Base-by-base conservation (phyloP, 2,888 invertebrate genomes). In the Anthophora plumipes region DNA sequence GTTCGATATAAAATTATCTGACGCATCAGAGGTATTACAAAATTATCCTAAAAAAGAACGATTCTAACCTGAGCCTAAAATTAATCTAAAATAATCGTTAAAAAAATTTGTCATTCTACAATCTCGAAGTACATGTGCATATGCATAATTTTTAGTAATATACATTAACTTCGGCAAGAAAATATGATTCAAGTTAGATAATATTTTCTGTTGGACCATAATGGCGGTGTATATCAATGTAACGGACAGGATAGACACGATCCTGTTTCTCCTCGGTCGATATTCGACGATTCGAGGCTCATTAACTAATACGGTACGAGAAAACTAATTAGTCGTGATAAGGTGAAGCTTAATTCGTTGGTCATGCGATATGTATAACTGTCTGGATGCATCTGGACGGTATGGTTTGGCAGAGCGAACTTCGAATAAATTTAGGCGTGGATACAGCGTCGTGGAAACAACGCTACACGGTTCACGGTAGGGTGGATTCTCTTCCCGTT, bases 401-500 rank as follows among this genome's bases (percentile, higher is more conserved):
- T n/a, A n/a, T n/a, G 11, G 7, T 20, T 37, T 12, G 64, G 37
- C 43, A 20, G 17, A 46, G 57, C 20, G 41, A 31, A 41, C 59
- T 41, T 11, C n/a, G 61, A 67, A 75, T 71, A 82, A 75, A 75
- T 81, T 76, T 74, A 66, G 68, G 46, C 81, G 63, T 55, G 76
- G 57, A 60, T 70, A 55, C 22, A 20, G 37, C 12, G 7, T 17
- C 25, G 59, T 31, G 68, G 43, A 75, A 60, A 54, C 67, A 82
- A 75, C 61, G 39, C 39, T 55, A 50, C 39, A 41, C 52, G 66
- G 46, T 54, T 37, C 69, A 43, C 73, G 60, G 46, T 22, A 48
- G 52, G 76, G 77, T 70, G 39, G 60, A 41, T 37, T 22, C 31
- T 63, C 82, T 72, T 66, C 88, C 80, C 92, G 92, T 92, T 92